phyloP scores from a whole-genome alignment of 2,888 invertebrate genomes.

The Byasa hedistus region DNA sequence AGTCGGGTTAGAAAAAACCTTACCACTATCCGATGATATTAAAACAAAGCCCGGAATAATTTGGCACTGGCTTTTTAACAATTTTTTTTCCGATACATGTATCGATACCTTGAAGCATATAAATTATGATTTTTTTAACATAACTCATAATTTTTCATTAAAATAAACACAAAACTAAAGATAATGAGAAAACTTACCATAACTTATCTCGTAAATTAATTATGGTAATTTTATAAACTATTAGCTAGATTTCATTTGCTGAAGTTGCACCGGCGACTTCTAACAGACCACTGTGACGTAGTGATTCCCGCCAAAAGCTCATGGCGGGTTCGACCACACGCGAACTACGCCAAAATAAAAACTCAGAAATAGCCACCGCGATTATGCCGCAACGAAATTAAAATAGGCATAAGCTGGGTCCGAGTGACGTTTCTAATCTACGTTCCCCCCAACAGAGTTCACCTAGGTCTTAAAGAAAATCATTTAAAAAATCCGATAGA shows the following conservation, averaged over 20 bases:
- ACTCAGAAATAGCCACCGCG: constrained; percentile 70
- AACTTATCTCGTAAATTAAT: background rate
- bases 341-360: constrained; percentile 79
- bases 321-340: constrained; percentile 69
- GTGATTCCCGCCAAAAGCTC: constrained; percentile 73
- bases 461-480: constrained; percentile 27
- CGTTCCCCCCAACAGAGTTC: constrained; percentile 69
- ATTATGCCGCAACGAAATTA: constrained; percentile 60
- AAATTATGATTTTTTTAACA: background rate
- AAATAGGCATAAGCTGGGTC: constrained; percentile 62
- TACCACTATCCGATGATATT: no score
- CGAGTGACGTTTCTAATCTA: constrained; percentile 46
- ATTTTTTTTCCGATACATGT: no score
- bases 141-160: background rate
- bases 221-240: background rate
- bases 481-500: background rate
- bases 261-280: constrained; percentile 53
- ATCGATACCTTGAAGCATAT: no score
- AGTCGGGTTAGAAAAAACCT: no score
- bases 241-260: constrained; percentile 8
- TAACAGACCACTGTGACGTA: constrained; percentile 59
- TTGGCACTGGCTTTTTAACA: no score
- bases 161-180: background rate
- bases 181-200: constrained; percentile 21
- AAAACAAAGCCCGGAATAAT: no score